Base-by-base conservation (phyloP, 2,888 invertebrate species). In the Dorcus parallelipipedus region DNA sequence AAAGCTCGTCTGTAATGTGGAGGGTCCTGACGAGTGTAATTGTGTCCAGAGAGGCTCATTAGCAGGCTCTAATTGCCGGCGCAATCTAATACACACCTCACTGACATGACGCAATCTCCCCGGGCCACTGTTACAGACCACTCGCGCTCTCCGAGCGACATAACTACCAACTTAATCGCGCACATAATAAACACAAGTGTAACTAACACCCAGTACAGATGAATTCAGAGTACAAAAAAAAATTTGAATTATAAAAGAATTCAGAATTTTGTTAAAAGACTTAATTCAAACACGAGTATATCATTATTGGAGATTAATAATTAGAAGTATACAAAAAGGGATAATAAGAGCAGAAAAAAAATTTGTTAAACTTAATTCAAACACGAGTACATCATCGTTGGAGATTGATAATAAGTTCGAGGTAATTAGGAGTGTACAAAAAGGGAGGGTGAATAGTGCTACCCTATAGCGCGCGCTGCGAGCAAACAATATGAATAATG, bases 21-120 rank as follows among this genome's bases (percentile, higher is more conserved):
- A 64, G 62, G 64, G 63, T 66, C 63, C 69, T 70, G 71, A 71
- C 69, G 73, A 74, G 73, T 69, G 71, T 76, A 76, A 76, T 76
- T 75, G 74, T 73, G 71, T 73, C 75, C 73, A 71, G 69, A 71
- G 75, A 71, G 76, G 71, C 75, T 77, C 77, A 75, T 77, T 77
- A 76, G 75, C 64, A 63, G 59, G 67, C 69, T 64, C 72, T 76
- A 77, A 77, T 77, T 77, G 75, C 71, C 68, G 70, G 57, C 69
- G 70, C 73, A 76, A 76, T 76, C 72, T 76, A 76, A 76, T 76
- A 72, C 74, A 75, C 72, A 70, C 73, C 72, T 70, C 61, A 56
- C 59, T 41, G 60, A 55, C 57, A 38, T 53, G 58, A 54, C 59
- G 57, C 50, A 48, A 58, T 55, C 58, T 48, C 60, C 60, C 54